These are phyloP conservation scores for Parascotia fuliginaria DNA, from an alignment of 2,888 invertebrate genomes.

Conservation along the genomic window DNA sequence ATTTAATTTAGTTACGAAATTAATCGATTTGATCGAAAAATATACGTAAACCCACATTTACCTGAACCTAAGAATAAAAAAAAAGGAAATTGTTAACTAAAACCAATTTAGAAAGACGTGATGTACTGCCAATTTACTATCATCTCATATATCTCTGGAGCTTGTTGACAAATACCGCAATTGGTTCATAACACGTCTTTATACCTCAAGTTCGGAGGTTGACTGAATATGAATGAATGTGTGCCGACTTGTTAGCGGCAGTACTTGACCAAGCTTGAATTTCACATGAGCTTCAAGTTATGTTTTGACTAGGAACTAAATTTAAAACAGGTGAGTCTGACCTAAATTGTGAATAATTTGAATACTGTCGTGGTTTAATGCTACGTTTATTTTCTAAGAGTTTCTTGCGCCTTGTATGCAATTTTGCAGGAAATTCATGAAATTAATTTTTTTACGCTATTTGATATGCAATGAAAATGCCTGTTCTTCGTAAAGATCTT, in stretches of 20 bases:
- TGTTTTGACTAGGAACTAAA: conserved; percentile 36
- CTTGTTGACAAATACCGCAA: conserved; percentile 24
- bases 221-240: conserved; percentile 45
- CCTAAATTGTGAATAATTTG: conserved; percentile 15
- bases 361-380: neutral
- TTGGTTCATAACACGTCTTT: conserved; percentile 24
- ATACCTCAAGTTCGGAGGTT: conserved; percentile 35
- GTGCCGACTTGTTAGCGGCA: conserved; percentile 38
- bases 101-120: neutral
- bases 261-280: conserved; percentile 51
- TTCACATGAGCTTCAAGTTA: conserved; percentile 45
- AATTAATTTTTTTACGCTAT: too few relatives aligned
- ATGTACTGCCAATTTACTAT: neutral
- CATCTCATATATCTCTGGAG: neutral
- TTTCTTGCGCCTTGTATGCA: neutral
- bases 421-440: neutral
- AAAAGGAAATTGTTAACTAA: too few relatives aligned
- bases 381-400: neutral
- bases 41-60: neutral
- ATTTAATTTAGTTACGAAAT: too few relatives aligned
- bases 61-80: too few relatives aligned
- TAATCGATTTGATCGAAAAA: too few relatives aligned
- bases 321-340: conserved; percentile 30
- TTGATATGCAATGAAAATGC: too few relatives aligned
- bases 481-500: too few relatives aligned